These are phyloP conservation scores for Philaethria dido DNA, from an alignment of 2,888 invertebrate species.

Conservation along the genomic window DNA sequence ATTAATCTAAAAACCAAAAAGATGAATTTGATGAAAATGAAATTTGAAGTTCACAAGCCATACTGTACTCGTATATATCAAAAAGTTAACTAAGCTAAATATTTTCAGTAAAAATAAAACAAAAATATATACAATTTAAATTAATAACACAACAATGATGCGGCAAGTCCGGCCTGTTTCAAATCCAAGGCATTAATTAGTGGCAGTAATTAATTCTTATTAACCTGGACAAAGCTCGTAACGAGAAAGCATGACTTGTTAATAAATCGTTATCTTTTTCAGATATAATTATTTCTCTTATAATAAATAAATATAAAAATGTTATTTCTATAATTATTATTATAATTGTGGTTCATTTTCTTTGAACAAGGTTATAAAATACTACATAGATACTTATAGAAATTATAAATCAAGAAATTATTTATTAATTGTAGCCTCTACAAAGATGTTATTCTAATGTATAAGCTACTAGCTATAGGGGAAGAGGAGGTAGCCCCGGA, in stretches of 20 bases:
- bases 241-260: conserved; percentile 67
- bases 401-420: no score
- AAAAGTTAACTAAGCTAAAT: no score
- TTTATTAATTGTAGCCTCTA: no score
- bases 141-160: conserved; percentile 39
- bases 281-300: not conserved
- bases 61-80: no score
- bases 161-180: conserved; percentile 36
- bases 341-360: not conserved
- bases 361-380: no score
- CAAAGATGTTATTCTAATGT: no score
- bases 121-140: conserved; percentile 29
- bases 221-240: conserved; percentile 57
- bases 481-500: no score
- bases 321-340: not conserved
- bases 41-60: no score
- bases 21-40: no score
- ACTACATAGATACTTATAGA: no score
- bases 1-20: no score
- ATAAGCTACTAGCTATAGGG: no score
- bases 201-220: conserved; percentile 70
- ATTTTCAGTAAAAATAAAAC: not conserved
- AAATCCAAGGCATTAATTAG: conserved; percentile 45
- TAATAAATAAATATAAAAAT: conserved; percentile 4
- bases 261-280: conserved; percentile 11